These are phyloP conservation scores for Oreotrochilus melanogaster DNA, from an alignment of 2,113 vertebrate genomes.

Conservation along the genomic window DNA sequence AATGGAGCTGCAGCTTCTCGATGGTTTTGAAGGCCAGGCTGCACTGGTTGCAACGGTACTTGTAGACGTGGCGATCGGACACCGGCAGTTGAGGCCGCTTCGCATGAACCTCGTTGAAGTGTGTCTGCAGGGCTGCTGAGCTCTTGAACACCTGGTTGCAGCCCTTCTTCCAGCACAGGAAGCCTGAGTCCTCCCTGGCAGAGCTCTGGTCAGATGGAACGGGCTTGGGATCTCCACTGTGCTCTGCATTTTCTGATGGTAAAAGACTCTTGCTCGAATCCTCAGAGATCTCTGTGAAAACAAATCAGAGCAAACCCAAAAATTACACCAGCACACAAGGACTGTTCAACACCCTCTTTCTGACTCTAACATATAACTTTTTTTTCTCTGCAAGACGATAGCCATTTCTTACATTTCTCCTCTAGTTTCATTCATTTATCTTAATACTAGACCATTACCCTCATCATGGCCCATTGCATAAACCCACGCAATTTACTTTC, in stretches of 20 bases:
- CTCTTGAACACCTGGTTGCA: slow-evolving; percentile 98
- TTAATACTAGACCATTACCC: slow-evolving; percentile 2
- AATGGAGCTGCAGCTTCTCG: slow-evolving; percentile 96
- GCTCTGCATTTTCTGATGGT: slow-evolving; percentile 81
- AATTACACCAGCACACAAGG: neutral
- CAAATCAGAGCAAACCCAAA: neutral
- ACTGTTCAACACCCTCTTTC: neutral
- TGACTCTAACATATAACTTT: neutral
- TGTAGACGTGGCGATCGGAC: slow-evolving; percentile 97
- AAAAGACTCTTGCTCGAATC: slow-evolving; percentile 85
- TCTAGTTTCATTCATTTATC: slow-evolving; percentile 2
- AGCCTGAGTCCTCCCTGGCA: slow-evolving; percentile 89
- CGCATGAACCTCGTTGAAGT: slow-evolving; percentile 95
- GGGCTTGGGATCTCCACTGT: slow-evolving; percentile 81
- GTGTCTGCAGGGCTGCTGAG: slow-evolving; percentile 93
- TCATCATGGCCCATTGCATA: slow-evolving; percentile 15
- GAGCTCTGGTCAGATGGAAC: slow-evolving; percentile 81
- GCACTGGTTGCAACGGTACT: slow-evolving; percentile 98
- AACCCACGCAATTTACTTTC: slow-evolving; percentile 29
- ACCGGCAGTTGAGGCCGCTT: slow-evolving; percentile 96
- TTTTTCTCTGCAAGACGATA: neutral
- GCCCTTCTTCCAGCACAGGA: slow-evolving; percentile 99
- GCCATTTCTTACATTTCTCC: neutral
- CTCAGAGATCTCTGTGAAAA: slow-evolving; percentile 84
- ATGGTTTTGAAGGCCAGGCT: slow-evolving; percentile 98